Base-by-base conservation (phyloP, 2,113 vertebrate genomes). In the Forbesichthys papilliferus region DNA sequence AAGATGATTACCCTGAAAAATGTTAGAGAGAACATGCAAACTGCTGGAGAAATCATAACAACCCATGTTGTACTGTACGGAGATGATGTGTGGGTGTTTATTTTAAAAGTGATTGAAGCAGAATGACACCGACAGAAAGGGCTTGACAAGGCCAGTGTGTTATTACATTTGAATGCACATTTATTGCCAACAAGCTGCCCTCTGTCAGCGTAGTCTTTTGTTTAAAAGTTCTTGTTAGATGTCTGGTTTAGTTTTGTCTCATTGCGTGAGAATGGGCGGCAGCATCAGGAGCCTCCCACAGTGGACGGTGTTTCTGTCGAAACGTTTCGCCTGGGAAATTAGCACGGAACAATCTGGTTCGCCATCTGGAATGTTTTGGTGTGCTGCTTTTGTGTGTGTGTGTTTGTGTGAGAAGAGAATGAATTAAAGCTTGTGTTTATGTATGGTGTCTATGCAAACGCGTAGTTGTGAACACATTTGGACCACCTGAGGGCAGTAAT, bases 331-430 rank as follows among this genome's bases (percentile, higher is more conserved):
- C 27, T 63, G 46, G 69, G 74, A 74, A 27, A 27, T 27, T 27
- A 87, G 68, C 72, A 73, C 11, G 11, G 58, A 82, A 68, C 71
- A 79, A 64, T 74, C 74, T 84, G 84, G 62, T 58, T 8, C 69
- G 60, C 83, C 83, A 83, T 87, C 84, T 84, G 84, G 72, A 80
- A 62, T 64, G 64, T 74, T 85, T 75, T 74, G 20, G 47, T 20
- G 27, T 11, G 20, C 56, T 42, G 36, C 7, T 64, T 77, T 52
- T 86, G 75, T 77, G 74, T 78, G 74, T 80, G 71, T 62, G 65
- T 73, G 71, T 64, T 10, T 48, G 14, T 54, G 61, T 71, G 73
- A 76, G 73, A 27, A 27, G 27, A 27, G 27, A 27, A 2, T 82
- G 68, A 78, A 78, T 77, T 66, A 69, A 42, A 42, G 48, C 14